Conservation (phyloP, 2,113 vertebrate species). For the Hydrochoerus hydrochaeris region DNA sequence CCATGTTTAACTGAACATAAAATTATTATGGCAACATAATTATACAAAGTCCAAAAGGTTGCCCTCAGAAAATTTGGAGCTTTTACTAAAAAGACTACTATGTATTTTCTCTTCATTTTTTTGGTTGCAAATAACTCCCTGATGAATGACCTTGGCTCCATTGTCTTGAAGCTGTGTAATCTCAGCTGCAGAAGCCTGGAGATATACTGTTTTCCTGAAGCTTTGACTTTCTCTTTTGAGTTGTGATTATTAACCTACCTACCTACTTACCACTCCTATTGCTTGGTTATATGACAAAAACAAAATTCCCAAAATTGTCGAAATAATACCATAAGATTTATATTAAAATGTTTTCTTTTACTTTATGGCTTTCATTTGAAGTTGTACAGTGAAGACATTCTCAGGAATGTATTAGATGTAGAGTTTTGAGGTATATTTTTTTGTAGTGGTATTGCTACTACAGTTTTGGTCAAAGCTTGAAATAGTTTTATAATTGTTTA, state of each 20-base stretch:
- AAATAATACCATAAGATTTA: slow-evolving; percentile 56
- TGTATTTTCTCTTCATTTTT: slow-evolving; percentile 21
- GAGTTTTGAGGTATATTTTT: background rate
- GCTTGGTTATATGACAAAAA: background rate
- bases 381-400: slow-evolving; percentile 35
- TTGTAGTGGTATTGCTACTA: background rate
- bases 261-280: background rate
- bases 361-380: slow-evolving; percentile 56
- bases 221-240: slow-evolving; percentile 51
- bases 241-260: slow-evolving; percentile 16
- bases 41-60: slow-evolving; percentile 40
- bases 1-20: slow-evolving; percentile 17
- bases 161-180: slow-evolving; percentile 65
- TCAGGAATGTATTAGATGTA: slow-evolving; percentile 52
- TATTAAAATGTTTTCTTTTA: slow-evolving; percentile 51
- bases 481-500: slow-evolving; percentile 68
- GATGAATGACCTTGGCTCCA: slow-evolving; percentile 47
- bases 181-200: slow-evolving; percentile 58
- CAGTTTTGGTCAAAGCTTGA: slow-evolving; percentile 72
- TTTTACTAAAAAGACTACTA: slow-evolving; percentile 61
- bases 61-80: slow-evolving; percentile 46
- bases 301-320: slow-evolving; percentile 50
- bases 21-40: slow-evolving; percentile 19
- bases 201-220: slow-evolving; percentile 49
- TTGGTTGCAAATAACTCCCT: slow-evolving; percentile 68